These are phyloP conservation scores for Margarornis squamiger DNA, from an alignment of 2,797 vertebrate genomes.

Conservation along the genomic window DNA sequence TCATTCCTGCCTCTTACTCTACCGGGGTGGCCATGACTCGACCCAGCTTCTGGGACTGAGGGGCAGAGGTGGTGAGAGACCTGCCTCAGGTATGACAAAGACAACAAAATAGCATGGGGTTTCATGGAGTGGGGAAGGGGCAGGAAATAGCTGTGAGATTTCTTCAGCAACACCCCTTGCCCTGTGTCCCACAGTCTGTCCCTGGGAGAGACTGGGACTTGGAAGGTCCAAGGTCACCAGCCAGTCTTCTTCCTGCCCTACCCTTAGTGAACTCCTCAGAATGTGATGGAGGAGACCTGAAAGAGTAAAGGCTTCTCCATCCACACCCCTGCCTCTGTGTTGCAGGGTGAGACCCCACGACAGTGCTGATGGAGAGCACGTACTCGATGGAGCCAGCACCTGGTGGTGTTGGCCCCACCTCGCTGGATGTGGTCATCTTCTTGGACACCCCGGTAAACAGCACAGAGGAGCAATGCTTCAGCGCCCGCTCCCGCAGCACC, in stretches of 20 bases:
- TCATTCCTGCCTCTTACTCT: background rate
- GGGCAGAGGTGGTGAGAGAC: background rate
- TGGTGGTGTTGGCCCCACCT: background rate
- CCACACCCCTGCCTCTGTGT: background rate
- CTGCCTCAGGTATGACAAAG: conserved; percentile 12
- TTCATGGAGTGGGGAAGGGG: background rate
- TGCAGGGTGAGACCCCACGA: background rate
- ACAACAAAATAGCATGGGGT: background rate
- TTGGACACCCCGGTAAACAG: conserved; percentile 74
- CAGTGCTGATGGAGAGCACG: background rate
- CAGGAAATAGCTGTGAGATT: background rate
- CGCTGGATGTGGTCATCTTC: conserved; percentile 65
- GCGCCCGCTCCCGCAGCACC: conserved; percentile 83
- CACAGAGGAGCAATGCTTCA: conserved; percentile 85
- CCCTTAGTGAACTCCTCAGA: background rate
- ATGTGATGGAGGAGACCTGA: background rate
- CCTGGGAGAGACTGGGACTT: background rate
- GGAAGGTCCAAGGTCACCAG: background rate
- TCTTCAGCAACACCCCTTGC: background rate
- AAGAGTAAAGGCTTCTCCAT: background rate
- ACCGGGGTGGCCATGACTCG: background rate
- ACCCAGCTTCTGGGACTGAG: conserved; percentile 1
- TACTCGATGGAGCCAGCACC: conserved; percentile 55
- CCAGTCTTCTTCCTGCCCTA: background rate
- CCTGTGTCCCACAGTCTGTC: background rate